phyloP scores from a whole-genome alignment of 2,888 invertebrate genomes.

The Fragum sueziense region DNA sequence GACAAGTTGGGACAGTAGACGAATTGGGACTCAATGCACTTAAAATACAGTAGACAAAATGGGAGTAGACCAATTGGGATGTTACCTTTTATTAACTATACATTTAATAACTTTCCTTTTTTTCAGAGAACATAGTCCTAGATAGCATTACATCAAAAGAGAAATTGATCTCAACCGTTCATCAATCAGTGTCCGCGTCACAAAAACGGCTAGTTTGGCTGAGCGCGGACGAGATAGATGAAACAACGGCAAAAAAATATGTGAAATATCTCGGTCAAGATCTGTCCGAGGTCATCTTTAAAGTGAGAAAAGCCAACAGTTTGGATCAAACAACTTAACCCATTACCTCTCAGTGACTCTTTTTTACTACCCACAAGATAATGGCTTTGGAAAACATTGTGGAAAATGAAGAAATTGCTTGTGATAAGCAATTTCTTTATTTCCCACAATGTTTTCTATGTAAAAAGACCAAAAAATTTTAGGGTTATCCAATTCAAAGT shows the following conservation, averaged over 20 bases:
- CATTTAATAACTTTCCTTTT: not conserved
- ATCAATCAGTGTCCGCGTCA: slow-evolving; percentile 20
- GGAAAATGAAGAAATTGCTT: not conserved
- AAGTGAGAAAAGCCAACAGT: slow-evolving; percentile 16
- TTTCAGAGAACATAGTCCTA: slow-evolving; percentile 50
- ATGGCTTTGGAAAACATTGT: not conserved
- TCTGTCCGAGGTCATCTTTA: slow-evolving; percentile 16
- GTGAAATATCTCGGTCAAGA: slow-evolving; percentile 44
- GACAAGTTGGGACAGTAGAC: no score
- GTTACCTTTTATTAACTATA: no score
- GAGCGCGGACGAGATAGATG: slow-evolving; percentile 40
- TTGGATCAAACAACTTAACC: slow-evolving; percentile 13
- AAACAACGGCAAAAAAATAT: slow-evolving; percentile 34
- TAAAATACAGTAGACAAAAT: no score
- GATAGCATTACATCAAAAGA: slow-evolving; percentile 28
- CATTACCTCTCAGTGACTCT: no score
- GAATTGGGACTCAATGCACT: no score
- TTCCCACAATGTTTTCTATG: not conserved
- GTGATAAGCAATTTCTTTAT: not conserved
- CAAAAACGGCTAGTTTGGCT: slow-evolving; percentile 45
- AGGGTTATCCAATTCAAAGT: no score
- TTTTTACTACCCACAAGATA: no score
- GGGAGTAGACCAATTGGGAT: no score
- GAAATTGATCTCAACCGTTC: slow-evolving; percentile 23
- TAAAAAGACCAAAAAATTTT: no score